Evolutionary conservation across 2,113 vertebrate genomes (phyloP).

Genomic region (Salvator merianae): DNA sequence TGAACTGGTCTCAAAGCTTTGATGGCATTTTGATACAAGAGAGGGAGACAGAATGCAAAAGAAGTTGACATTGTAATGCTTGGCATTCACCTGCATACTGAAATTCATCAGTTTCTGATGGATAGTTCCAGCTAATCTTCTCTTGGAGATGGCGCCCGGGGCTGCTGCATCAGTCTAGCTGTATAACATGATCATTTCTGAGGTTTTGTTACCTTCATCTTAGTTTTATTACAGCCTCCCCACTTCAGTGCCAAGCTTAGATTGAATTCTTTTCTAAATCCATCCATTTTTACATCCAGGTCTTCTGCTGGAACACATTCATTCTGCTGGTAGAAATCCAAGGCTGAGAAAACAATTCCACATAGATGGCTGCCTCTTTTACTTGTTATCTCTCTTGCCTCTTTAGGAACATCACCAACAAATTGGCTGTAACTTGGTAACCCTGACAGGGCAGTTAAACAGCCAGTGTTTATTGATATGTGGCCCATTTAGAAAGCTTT

Average conservation of each 20-base stretch:
- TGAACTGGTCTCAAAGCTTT: background rate
- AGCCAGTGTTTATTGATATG: background rate
- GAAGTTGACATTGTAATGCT: conserved; percentile 35
- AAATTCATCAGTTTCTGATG: conserved; percentile 57
- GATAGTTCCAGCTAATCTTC: conserved; percentile 50
- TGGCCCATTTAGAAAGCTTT: background rate
- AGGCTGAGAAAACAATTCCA: conserved; percentile 52
- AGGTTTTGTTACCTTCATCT: conserved; percentile 44
- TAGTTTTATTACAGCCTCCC: conserved; percentile 48
- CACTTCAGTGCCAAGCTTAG: conserved; percentile 57
- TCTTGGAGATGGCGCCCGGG: conserved; percentile 44
- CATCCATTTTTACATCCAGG: conserved; percentile 48
- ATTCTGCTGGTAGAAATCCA: conserved; percentile 55
- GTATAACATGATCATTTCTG: conserved; percentile 56
- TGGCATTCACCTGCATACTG: background rate
- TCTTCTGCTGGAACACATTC: conserved; percentile 53
- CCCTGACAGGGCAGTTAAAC: background rate
- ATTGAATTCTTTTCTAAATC: conserved; percentile 58
- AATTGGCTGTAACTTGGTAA: conserved; percentile 33
- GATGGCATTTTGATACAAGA: conserved; percentile 9
- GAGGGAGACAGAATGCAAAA: conserved; percentile 24
- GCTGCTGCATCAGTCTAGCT: conserved; percentile 49
- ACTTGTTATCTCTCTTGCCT: background rate
- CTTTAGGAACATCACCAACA: background rate
- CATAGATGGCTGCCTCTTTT: conserved; percentile 39